phyloP scores from a whole-genome alignment of 2,797 vertebrate genomes.

The Clarias pachynema region DNA sequence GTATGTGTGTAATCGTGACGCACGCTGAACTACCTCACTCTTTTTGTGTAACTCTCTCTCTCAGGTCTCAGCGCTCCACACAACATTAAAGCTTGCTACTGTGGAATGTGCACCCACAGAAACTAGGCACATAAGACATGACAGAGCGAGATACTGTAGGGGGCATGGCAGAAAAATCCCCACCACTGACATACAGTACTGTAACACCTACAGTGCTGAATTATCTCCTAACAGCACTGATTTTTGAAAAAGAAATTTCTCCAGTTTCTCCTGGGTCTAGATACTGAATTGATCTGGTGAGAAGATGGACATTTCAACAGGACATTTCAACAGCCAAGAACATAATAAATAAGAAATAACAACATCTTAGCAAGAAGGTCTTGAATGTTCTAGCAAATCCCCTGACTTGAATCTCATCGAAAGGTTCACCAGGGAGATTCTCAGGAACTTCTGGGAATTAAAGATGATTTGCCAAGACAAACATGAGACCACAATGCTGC shows the following conservation, averaged over 20 bases:
- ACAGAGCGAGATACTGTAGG: constrained; percentile 58
- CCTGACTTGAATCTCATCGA: neutral
- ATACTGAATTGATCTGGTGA: neutral
- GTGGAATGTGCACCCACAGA: constrained; percentile 54
- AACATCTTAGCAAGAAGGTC: neutral
- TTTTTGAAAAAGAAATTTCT: neutral
- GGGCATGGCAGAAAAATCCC: constrained; percentile 14
- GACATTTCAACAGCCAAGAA: neutral
- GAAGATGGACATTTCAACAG: neutral
- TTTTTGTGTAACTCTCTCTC: neutral
- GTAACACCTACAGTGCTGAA: constrained; percentile 6
- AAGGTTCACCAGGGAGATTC: neutral
- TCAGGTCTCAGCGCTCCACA: constrained; percentile 57
- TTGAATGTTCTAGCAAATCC: neutral
- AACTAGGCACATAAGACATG: constrained; percentile 59
- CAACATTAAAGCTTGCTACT: constrained; percentile 64
- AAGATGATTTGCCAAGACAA: neutral
- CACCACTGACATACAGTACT: neutral
- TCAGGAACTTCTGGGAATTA: neutral
- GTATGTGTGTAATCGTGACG: constrained; percentile 61
- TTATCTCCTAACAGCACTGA: neutral
- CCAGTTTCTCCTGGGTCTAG: neutral
- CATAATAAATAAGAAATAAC: no score
- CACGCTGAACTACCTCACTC: constrained; percentile 39
- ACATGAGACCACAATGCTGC: neutral